phyloP scores from a whole-genome alignment of 2,888 invertebrate species.

The Lepidocyrtoides sp. region DNA sequence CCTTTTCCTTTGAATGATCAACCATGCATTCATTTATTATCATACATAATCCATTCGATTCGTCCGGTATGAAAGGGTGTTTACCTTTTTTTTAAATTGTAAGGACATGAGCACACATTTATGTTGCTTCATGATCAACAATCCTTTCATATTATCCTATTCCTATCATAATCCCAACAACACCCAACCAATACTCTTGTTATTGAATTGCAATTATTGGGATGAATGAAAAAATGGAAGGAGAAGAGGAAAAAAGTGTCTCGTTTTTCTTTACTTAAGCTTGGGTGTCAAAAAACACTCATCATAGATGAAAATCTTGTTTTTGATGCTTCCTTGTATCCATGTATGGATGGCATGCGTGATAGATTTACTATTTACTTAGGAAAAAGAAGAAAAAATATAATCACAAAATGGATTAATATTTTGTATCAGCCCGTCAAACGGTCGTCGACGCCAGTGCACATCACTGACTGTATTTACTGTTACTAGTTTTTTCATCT shows the following conservation, averaged over 20 bases:
- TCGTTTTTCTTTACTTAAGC: constrained; percentile 20
- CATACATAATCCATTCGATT: not conserved
- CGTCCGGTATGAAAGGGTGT: not conserved
- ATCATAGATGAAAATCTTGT: not conserved
- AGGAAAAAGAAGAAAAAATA: not conserved
- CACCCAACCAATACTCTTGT: not conserved
- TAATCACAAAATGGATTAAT: not conserved
- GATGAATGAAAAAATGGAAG: not conserved
- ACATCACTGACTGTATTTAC: not conserved
- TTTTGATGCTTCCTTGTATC: too few species aligned
- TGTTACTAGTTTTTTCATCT: not conserved
- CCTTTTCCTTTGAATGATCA: not conserved
- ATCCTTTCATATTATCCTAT: too few species aligned
- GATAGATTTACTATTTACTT: not conserved
- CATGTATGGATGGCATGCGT: not conserved
- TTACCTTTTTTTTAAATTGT: not conserved
- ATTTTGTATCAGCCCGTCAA: not conserved
- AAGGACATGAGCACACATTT: not conserved
- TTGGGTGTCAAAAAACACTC: constrained; percentile 1
- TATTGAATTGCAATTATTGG: not conserved
- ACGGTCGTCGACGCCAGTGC: constrained; percentile 10
- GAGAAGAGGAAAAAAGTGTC: not conserved
- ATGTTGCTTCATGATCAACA: not conserved
- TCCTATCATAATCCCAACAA: not conserved
- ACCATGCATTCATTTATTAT: not conserved